Evolutionary conservation across 1,140 invertebrate species (phyloP), one percentile per base, ranked within the genome.

Genomic region (Lethocerus indicus): DNA sequence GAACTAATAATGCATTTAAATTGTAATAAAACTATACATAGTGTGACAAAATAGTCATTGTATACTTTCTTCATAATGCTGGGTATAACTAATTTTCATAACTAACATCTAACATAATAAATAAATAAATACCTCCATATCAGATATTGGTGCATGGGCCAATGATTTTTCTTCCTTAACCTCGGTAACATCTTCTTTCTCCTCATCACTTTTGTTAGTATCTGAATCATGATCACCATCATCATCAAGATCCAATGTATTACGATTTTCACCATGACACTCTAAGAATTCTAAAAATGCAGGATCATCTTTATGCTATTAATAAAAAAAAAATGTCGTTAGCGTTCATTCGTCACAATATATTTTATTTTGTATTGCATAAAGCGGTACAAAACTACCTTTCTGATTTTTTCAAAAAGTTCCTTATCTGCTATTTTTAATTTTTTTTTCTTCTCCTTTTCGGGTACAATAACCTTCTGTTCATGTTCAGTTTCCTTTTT

Each of bases 261-360:
- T 37, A 26, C 42, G 26, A 24, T 59, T 72, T 65, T 73, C 73
- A 28, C 67, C 68, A 65, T 93, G 86, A 40, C 77, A 73, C 67
- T 87, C 74, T 57, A 94, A 66, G 67, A 90, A 96, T 64, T 94
- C 88, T 54, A 74, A 66, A 69, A 95, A 94, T 48, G 86, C 64
- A 23, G 87, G 83, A 73, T 95, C 89, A 70, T 87, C 75, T 68
- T 85, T 83, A 56, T 89, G 77, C 76, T 85, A 61, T 53, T 73
- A 65, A 46, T 54, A 47, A 44, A 35, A 49, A 13, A 36, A 35
- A 53, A n/a, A n/a, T n/a, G n/a, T n/a, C n/a, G n/a, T n/a, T n/a
- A n/a, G n/a, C n/a, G n/a, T n/a, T n/a, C n/a, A n/a, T n/a, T n/a
- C n/a, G n/a, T n/a, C n/a, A n/a, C n/a, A n/a, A n/a, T n/a, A n/a